Evolutionary conservation across 2,888 invertebrate genomes (phyloP).

Genomic region (Sarcophaga rosellei): DNA sequence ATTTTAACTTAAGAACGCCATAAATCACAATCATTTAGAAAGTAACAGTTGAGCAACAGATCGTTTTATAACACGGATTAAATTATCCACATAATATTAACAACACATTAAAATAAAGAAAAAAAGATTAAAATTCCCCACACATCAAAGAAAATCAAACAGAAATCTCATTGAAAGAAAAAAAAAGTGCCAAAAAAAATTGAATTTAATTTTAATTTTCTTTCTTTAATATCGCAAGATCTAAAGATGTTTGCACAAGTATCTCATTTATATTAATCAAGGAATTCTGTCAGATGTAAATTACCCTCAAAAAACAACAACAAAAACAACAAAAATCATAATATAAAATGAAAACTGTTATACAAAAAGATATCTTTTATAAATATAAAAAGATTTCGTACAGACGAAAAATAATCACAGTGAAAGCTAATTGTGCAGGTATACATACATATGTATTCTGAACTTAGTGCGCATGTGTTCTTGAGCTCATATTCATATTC

Average conservation of each 20-base stretch:
- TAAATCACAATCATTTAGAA: not conserved
- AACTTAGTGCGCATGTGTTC: not conserved
- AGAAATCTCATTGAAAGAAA: not conserved
- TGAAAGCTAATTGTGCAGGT: not conserved
- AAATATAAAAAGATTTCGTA: slow-evolving; percentile 15
- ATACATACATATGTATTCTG: not conserved
- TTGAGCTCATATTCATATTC: not conserved
- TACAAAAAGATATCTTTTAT: slow-evolving; percentile 18
- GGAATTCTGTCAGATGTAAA: not conserved
- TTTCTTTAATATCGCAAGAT: slow-evolving; percentile 7
- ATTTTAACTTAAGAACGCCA: not conserved
- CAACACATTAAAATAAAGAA: not conserved
- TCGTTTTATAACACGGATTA: not conserved
- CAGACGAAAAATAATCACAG: not conserved
- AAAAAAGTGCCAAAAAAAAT: slow-evolving; percentile 2
- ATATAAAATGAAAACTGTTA: slow-evolving; percentile 11
- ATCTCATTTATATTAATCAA: not conserved
- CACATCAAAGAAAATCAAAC: not conserved
- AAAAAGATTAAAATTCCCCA: not conserved
- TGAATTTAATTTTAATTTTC: not conserved
- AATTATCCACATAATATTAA: not conserved
- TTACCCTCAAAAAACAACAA: not conserved
- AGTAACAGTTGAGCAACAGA: not conserved
- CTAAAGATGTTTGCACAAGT: slow-evolving; percentile 13
- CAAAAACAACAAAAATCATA: not conserved